These are phyloP conservation scores for Elephas maximus DNA, from an alignment of 2,113 vertebrate genomes.

Conservation along the genomic window DNA sequence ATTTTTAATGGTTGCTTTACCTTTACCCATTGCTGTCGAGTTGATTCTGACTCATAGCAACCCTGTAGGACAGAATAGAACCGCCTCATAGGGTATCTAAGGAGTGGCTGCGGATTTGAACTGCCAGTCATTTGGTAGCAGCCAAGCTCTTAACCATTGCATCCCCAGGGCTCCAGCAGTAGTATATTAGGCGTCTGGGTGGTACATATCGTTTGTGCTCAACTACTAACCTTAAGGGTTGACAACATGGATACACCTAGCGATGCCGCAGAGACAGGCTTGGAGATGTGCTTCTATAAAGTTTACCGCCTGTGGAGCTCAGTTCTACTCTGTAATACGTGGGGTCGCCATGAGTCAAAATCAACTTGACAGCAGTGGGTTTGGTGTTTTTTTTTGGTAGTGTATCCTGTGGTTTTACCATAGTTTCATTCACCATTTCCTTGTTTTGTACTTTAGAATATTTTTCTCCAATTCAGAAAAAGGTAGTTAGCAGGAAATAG, in stretches of 20 bases:
- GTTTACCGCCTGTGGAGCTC: neutral
- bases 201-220: neutral
- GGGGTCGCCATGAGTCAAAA: no score
- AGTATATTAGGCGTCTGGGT: neutral
- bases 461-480: constrained; percentile 42
- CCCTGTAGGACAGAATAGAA: no score
- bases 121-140: no score
- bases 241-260: neutral
- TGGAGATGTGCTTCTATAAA: neutral
- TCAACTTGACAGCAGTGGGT: neutral
- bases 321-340: neutral
- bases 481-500: neutral
- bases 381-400: neutral
- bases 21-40: no score
- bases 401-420: neutral
- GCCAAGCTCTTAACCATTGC: no score
- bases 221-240: neutral
- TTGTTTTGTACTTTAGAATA: constrained; percentile 18
- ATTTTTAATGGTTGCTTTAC: neutral
- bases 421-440: constrained; percentile 37
- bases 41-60: no score
- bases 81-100: no score
- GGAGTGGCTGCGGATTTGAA: no score
- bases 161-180: no score
- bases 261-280: neutral